Evolutionary conservation across 2,888 invertebrate genomes (phyloP).

Genomic region (Globia sparganii): DNA sequence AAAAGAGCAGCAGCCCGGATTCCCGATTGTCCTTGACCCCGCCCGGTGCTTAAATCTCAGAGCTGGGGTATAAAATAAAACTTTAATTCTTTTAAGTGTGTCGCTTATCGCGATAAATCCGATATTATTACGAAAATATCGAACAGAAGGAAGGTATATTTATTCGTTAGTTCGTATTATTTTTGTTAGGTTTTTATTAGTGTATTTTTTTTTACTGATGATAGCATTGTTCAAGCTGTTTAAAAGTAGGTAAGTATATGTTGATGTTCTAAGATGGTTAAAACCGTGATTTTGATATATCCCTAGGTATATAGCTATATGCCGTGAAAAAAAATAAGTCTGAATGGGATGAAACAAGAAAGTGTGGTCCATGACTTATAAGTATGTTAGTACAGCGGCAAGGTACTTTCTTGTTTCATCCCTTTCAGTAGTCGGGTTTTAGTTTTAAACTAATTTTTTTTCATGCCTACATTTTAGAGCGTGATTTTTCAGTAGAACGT

Average conservation of each 20-base stretch:
- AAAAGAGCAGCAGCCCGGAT: slow-evolving; percentile 5
- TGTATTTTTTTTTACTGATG: background rate
- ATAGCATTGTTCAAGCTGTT: background rate
- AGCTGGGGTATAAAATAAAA: slow-evolving; percentile 34
- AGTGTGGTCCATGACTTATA: too few relatives aligned
- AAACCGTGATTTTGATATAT: background rate
- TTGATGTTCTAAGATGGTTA: too few relatives aligned
- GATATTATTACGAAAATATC: slow-evolving; percentile 7
- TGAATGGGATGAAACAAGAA: too few relatives aligned
- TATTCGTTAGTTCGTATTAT: background rate
- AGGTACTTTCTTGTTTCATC: too few relatives aligned
- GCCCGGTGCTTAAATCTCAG: slow-evolving; percentile 1
- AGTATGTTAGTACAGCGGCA: too few relatives aligned
- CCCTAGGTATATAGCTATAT: background rate
- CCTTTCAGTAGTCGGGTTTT: too few relatives aligned
- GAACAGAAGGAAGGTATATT: background rate
- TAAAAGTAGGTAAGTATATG: background rate
- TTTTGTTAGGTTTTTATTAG: background rate
- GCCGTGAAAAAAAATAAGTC: too few relatives aligned
- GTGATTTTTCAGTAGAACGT: too few relatives aligned
- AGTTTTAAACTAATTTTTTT: too few relatives aligned
- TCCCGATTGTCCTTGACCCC: slow-evolving; percentile 40
- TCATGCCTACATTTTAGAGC: too few relatives aligned
- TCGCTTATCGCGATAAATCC: background rate
- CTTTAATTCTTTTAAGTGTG: slow-evolving; percentile 22